phyloP scores from a whole-genome alignment of 1,140 invertebrate species.

The Atta colombica region DNA sequence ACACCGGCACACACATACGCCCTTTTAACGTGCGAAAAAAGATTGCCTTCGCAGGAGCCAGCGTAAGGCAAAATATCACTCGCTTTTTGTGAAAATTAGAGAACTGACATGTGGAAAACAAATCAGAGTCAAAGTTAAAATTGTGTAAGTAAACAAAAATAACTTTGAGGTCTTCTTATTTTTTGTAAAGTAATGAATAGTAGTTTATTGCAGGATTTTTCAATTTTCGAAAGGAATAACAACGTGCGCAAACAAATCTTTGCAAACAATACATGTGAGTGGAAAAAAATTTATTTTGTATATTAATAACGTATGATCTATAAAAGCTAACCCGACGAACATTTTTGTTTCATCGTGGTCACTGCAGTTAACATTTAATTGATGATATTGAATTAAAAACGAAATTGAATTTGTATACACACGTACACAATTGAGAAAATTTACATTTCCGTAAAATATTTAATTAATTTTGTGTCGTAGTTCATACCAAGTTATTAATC shows the following conservation, averaged over 20 bases:
- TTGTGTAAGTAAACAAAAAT: not conserved
- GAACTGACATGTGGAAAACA: not conserved
- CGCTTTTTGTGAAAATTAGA: not conserved
- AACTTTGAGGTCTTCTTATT: not conserved
- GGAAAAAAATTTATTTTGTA: constrained; percentile 1
- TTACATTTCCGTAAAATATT: not conserved
- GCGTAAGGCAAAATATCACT: not conserved
- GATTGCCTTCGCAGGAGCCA: not conserved
- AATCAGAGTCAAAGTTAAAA: not conserved
- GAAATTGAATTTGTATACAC: not conserved
- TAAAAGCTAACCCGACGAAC: not conserved
- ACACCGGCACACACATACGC: not conserved
- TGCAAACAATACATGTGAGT: not conserved
- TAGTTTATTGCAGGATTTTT: not conserved
- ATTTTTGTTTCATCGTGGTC: constrained; percentile 10
- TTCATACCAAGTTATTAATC: not conserved
- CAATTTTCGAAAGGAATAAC: not conserved
- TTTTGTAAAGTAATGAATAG: not conserved
- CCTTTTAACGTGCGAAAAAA: not conserved
- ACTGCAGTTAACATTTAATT: not conserved
- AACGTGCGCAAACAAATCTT: not conserved
- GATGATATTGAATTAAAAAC: constrained; percentile 23
- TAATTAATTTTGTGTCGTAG: not conserved
- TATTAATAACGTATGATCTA: constrained; percentile 9
- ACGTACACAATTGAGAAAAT: constrained; percentile 9